Evolutionary conservation across 2,113 vertebrate genomes (phyloP).

Genomic region (Myodes glareolus): DNA sequence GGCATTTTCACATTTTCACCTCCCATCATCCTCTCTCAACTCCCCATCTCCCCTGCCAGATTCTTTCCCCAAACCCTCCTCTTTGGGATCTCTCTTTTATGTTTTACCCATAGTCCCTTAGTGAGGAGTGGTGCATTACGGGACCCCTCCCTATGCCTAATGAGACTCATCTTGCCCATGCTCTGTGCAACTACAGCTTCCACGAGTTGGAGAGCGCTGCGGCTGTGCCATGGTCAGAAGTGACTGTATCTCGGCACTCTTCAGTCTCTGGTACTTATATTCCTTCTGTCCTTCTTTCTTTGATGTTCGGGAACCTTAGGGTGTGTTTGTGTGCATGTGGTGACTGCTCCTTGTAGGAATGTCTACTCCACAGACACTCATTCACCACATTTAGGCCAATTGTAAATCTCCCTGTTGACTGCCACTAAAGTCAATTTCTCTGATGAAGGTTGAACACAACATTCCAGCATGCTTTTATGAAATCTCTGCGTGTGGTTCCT

Average conservation of each 20-base stretch:
- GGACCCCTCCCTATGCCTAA: not conserved
- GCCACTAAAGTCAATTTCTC: not conserved
- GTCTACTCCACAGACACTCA: not conserved
- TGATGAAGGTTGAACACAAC: not conserved
- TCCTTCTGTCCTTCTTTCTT: not conserved
- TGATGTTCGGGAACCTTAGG: not conserved
- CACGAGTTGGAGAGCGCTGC: fast-evolving
- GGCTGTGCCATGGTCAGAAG: too few relatives aligned
- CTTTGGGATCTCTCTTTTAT: not conserved
- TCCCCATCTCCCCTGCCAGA: not conserved
- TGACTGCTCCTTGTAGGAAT: not conserved
- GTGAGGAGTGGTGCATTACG: not conserved
- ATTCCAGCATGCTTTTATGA: not conserved
- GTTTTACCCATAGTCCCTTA: not conserved
- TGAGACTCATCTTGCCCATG: not conserved
- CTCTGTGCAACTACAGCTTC: not conserved
- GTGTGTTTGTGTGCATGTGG: not conserved
- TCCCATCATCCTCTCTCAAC: not conserved
- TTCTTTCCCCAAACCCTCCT: not conserved
- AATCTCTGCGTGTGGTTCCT: not conserved
- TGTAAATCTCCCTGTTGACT: not conserved
- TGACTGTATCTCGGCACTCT: not conserved
- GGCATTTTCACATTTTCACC: not conserved
- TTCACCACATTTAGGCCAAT: not conserved
- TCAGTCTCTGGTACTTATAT: not conserved